Conservation (phyloP, 2,113 vertebrate genomes). For the Orycteropus afer region DNA sequence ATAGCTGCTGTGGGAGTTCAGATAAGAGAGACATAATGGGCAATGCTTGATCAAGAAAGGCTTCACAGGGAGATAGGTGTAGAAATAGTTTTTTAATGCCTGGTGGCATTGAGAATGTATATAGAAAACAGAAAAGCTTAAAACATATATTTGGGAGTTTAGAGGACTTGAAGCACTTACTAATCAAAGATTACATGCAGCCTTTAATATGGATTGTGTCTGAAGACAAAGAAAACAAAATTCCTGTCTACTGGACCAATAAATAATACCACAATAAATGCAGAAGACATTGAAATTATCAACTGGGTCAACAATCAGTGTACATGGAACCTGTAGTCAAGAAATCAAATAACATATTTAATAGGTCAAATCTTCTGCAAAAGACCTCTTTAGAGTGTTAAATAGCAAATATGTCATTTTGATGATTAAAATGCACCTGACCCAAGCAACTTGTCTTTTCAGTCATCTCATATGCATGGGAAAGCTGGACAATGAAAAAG, state of each 20-base stretch:
- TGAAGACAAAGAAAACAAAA: neutral
- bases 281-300: neutral
- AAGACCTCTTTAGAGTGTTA: neutral
- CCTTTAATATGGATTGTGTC: neutral
- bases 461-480: neutral
- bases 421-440: neutral
- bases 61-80: neutral
- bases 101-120: neutral
- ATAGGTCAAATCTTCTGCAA: neutral
- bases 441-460: neutral
- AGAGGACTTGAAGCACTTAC: neutral
- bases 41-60: neutral
- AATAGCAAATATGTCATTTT: neutral
- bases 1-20: neutral
- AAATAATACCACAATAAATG: neutral
- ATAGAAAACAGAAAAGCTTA: neutral
- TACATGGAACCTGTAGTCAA: neutral
- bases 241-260: neutral
- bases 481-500: neutral
- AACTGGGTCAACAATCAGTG: neutral
- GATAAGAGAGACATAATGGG: neutral
- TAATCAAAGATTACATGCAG: neutral
- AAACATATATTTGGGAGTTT: neutral
- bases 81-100: neutral
- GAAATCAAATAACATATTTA: neutral